Evolutionary conservation across 92 coral and sea anemone species (phyloP).

Genomic region (Zoanthus gigantus): DNA sequence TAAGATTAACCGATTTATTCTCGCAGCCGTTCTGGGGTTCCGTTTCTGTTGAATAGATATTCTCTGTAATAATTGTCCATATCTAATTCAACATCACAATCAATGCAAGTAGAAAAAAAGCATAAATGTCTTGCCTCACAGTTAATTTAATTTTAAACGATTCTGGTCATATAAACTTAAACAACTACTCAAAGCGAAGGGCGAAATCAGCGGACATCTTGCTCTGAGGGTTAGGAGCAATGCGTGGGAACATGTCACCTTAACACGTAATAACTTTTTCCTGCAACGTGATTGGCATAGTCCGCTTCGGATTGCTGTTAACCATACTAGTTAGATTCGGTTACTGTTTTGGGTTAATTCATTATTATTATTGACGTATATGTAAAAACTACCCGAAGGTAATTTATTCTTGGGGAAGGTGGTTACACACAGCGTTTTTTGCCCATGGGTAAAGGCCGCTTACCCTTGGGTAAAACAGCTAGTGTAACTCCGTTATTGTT

Average conservation of each 20-base stretch:
- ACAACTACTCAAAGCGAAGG: constrained; percentile 49
- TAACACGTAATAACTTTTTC: constrained; percentile 51
- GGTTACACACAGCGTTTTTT: constrained; percentile 62
- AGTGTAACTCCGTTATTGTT: too few species aligned
- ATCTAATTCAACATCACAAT: too few species aligned
- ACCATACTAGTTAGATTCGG: constrained; percentile 48
- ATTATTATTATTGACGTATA: constrained; percentile 66
- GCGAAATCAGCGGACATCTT: constrained; percentile 21
- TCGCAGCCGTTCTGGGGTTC: constrained; percentile 48
- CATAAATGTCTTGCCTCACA: constrained; percentile 2
- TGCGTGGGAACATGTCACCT: constrained; percentile 22
- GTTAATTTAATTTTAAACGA: background rate
- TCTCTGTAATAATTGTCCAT: too few species aligned
- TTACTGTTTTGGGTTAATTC: constrained; percentile 68
- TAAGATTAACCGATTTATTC: constrained; percentile 43
- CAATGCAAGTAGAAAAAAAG: background rate
- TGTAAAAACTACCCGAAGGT: constrained; percentile 44
- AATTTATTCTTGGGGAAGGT: constrained; percentile 60
- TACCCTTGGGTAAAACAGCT: constrained; percentile 66
- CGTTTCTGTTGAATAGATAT: constrained; percentile 24
- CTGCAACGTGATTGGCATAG: constrained; percentile 59
- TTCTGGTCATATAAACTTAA: constrained; percentile 15
- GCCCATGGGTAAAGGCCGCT: constrained; percentile 57
- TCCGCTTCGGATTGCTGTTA: constrained; percentile 57
- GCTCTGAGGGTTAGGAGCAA: background rate